phyloP scores from a whole-genome alignment of 2,797 vertebrate genomes.

The Hyperoplus immaculatus region DNA sequence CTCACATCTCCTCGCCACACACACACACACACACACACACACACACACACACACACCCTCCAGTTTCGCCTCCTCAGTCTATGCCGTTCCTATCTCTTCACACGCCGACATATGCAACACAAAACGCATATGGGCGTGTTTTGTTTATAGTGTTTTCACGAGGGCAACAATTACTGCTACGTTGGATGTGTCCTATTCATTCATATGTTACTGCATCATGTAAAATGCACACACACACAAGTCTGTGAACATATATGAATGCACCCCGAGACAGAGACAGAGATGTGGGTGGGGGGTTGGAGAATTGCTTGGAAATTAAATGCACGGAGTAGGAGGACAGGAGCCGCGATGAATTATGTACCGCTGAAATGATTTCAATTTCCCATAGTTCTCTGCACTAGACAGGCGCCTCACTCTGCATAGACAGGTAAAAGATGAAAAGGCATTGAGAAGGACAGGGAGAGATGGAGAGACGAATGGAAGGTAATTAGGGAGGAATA shows the following conservation, averaged over 20 bases:
- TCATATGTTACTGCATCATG: background rate
- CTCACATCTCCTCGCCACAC: conserved; percentile 43
- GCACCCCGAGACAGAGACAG: background rate
- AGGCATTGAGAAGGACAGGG: conserved; percentile 2
- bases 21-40: too few species aligned
- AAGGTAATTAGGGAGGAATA: conserved; percentile 40
- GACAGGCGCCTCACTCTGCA: conserved; percentile 32
- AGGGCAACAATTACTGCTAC: background rate
- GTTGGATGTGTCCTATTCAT: background rate
- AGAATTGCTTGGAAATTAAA: conserved; percentile 30
- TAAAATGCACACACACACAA: conserved; percentile 3
- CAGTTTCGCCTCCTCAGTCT: background rate
- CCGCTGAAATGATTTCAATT: conserved; percentile 60
- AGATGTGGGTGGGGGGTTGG: too few species aligned
- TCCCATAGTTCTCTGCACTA: conserved; percentile 38
- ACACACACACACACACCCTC: background rate
- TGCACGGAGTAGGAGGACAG: conserved; percentile 32
- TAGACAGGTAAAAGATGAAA: conserved; percentile 38
- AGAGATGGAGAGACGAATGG: conserved; percentile 17
- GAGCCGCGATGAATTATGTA: conserved; percentile 68
- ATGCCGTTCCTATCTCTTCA: conserved; percentile 15
- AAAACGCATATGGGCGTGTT: conserved; percentile 20
- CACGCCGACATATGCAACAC: conserved; percentile 11
- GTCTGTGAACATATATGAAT: background rate
- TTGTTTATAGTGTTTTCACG: background rate